These are phyloP conservation scores for Ceratina calcarata DNA, from an alignment of 1,140 invertebrate species.

Conservation along the genomic window DNA sequence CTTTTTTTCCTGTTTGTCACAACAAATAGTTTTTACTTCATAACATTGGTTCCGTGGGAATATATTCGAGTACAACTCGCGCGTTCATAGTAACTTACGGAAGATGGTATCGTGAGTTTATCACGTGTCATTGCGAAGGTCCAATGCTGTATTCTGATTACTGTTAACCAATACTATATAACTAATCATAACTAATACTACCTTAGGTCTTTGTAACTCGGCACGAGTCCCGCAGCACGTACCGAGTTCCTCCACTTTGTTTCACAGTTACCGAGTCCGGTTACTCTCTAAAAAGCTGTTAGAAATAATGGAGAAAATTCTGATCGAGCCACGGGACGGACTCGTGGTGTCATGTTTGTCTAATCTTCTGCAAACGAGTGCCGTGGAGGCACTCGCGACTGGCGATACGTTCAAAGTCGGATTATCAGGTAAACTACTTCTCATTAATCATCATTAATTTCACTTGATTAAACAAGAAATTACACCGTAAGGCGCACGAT, in stretches of 20 bases:
- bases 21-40: background rate
- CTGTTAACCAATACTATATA: constrained; percentile 36
- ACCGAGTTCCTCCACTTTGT: constrained; percentile 3
- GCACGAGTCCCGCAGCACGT: constrained; percentile 7
- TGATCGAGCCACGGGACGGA: constrained; percentile 63
- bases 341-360: constrained; percentile 69
- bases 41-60: background rate
- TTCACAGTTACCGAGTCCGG: background rate
- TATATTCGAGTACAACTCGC: background rate
- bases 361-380: constrained; percentile 75
- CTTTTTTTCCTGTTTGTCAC: background rate
- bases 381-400: constrained; percentile 80
- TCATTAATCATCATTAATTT: too few species aligned
- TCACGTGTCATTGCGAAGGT: constrained; percentile 38
- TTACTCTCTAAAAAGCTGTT: background rate
- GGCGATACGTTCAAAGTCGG: constrained; percentile 85
- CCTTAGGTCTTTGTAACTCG: constrained; percentile 19
- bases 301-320: constrained; percentile 63
- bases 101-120: constrained; percentile 13
- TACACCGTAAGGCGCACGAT: too few species aligned
- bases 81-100: constrained; percentile 1
- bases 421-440: constrained; percentile 83
- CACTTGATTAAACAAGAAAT: too few species aligned
- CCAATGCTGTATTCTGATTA: constrained; percentile 37
- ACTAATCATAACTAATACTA: constrained; percentile 38